Conservation (phyloP, 2,888 invertebrate genomes). For the Drosophila mimica region DNA sequence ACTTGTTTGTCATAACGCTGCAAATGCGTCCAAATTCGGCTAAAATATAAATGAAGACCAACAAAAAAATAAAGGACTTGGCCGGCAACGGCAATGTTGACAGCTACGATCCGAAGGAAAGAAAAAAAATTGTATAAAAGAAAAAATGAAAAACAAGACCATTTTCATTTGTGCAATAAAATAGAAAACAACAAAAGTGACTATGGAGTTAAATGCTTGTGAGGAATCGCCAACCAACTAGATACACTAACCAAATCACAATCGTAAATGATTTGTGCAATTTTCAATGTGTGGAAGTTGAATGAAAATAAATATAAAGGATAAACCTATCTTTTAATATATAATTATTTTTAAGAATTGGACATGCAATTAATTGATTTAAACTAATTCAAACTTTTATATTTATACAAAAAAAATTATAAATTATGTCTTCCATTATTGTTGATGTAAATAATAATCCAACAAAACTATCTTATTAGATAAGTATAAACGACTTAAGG, state of each 20-base stretch:
- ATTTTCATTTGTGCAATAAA: conserved; percentile 78
- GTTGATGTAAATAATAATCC: not conserved
- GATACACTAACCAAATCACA: conserved; percentile 27
- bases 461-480: not conserved
- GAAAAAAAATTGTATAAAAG: not conserved
- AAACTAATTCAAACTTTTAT: not conserved
- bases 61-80: conserved; percentile 31
- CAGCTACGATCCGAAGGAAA: conserved; percentile 44
- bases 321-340: not conserved
- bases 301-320: not conserved
- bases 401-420: not conserved
- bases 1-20: conserved; percentile 80
- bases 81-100: conserved; percentile 29
- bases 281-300: not conserved
- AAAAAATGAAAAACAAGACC: conserved; percentile 77
- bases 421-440: not conserved
- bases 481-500: not conserved
- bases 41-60: conserved; percentile 55
- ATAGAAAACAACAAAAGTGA: conserved; percentile 64
- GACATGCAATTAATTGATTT: not conserved
- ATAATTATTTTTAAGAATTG: not conserved
- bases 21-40: conserved; percentile 76
- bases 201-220: conserved; percentile 8
- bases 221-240: conserved; percentile 1
- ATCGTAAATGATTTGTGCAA: not conserved